Conservation (phyloP, 1,140 invertebrate genomes). For the Drosophila ohnishii region DNA sequence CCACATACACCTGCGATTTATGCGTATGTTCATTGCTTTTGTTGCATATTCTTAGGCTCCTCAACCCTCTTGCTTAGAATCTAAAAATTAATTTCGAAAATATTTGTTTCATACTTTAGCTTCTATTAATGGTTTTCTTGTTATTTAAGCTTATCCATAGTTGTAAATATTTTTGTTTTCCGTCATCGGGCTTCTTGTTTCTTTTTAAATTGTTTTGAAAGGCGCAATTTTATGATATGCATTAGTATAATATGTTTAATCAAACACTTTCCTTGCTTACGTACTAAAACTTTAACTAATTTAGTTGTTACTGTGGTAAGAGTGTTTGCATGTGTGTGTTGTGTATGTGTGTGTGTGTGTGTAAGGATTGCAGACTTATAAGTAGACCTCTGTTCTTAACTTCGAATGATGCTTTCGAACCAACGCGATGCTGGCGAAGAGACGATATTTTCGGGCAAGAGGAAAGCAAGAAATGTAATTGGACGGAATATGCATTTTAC, state of each 20-base stretch:
- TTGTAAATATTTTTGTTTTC: constrained; percentile 74
- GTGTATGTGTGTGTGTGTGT: constrained; percentile 35
- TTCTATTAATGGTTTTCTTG: constrained; percentile 45
- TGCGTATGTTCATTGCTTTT: constrained; percentile 57
- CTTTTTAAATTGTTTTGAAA: constrained; percentile 66
- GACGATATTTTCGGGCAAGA: constrained; percentile 57
- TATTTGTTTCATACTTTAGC: constrained; percentile 68
- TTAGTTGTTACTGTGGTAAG: constrained; percentile 36
- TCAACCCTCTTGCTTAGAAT: constrained; percentile 17
- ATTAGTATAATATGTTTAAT: constrained; percentile 78
- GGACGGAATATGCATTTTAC: constrained; percentile 78
- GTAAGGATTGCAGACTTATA: constrained; percentile 51
- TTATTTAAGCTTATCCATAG: constrained; percentile 68
- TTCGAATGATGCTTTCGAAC: constrained; percentile 29
- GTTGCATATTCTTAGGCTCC: constrained; percentile 47
- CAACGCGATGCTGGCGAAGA: constrained; percentile 34
- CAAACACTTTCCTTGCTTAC: constrained; percentile 47
- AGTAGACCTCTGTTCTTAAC: constrained; percentile 47
- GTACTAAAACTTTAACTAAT: constrained; percentile 56
- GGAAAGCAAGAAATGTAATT: constrained; percentile 80
- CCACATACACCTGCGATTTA: constrained; percentile 21
- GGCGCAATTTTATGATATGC: constrained; percentile 83
- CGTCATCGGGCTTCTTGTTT: constrained; percentile 43
- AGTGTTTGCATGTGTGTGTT: constrained; percentile 32
- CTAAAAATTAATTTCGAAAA: constrained; percentile 80